These are phyloP conservation scores for Falco peregrinus DNA, from an alignment of 2,797 vertebrate species.

Conservation along the genomic window DNA sequence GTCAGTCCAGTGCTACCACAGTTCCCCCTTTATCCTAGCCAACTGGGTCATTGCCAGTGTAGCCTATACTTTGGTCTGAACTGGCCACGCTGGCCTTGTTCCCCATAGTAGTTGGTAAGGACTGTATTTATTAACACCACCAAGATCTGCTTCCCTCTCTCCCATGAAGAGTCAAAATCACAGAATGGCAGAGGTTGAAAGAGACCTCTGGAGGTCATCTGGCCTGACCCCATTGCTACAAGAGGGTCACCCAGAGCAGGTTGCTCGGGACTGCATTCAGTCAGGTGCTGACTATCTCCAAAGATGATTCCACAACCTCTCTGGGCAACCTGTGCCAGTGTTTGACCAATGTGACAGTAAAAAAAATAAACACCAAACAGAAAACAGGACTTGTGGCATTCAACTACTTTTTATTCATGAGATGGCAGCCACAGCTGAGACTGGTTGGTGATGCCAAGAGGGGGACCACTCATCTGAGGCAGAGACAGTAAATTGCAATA, in stretches of 20 bases:
- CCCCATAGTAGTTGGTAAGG: neutral
- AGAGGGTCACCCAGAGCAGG: neutral
- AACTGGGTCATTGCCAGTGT: neutral
- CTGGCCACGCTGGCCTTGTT: neutral
- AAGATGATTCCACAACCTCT: no score
- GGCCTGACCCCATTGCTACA: neutral
- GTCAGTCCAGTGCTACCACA: neutral
- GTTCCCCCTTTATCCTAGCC: neutral
- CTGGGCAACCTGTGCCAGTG: neutral
- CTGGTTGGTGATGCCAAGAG: neutral
- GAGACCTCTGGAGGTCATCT: neutral
- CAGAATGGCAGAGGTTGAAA: accelerated
- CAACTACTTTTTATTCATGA: neutral
- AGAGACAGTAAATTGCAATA: neutral
- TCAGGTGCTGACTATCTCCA: neutral
- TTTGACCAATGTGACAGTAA: no score
- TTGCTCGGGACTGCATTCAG: neutral
- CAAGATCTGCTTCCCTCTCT: neutral
- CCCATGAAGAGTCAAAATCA: neutral
- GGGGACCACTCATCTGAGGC: neutral
- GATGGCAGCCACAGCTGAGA: neutral
- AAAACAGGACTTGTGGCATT: neutral
- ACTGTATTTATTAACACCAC: neutral
- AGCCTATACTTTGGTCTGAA: neutral
- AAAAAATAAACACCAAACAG: neutral